Percentiles rank a stretch among this genome's conserved stretches.
Conservation (phyloP, 2,113 vertebrate species). For the Falco punctatus region DNA sequence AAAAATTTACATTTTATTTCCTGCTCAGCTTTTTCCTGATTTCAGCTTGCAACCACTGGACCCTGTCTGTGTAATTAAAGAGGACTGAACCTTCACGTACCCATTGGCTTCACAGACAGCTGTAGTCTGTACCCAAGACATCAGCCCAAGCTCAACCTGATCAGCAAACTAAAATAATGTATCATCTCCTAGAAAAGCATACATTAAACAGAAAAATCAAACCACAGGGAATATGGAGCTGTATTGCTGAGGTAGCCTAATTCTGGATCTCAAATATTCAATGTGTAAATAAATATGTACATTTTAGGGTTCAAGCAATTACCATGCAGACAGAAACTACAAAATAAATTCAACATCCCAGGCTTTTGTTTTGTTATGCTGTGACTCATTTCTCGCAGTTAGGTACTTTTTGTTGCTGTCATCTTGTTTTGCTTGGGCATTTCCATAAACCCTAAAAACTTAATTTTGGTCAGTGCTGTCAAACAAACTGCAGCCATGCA, state of each 20-base stretch:
- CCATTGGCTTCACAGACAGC: not conserved
- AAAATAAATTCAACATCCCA: not conserved
- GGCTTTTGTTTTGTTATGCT: not conserved
- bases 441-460: not conserved
- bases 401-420: not conserved
- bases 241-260: not conserved
- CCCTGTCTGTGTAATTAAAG: not conserved
- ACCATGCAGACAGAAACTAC: not conserved
- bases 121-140: not conserved
- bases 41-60: not conserved
- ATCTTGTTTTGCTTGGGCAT: not conserved
- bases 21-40: slow-evolving; percentile 2
- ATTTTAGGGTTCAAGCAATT: slow-evolving; percentile 19
- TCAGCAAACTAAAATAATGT: not conserved
- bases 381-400: not conserved
- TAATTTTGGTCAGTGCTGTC: not conserved
- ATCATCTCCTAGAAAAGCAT: not conserved
- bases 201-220: not conserved
- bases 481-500: rapidly evolving
- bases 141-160: not conserved
- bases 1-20: slow-evolving; percentile 3
- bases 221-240: not conserved
- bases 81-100: not conserved
- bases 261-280: not conserved
- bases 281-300: not conserved